Base-by-base conservation (phyloP, 2,113 vertebrate genomes). In the Lipotes vexillifer region DNA sequence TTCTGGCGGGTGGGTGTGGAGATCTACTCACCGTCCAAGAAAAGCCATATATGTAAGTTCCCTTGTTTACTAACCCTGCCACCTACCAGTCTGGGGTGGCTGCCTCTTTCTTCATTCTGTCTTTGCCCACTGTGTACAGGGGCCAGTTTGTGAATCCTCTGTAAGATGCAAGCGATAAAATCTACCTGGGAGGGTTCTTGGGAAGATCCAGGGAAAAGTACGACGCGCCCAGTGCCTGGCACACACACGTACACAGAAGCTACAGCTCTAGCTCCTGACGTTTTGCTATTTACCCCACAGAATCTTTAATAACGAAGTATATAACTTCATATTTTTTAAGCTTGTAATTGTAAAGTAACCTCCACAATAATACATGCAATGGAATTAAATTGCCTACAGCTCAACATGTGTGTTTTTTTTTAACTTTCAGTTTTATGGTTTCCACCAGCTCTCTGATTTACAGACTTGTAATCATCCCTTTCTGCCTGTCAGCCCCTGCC, bases 341-440 rank as follows among this genome's bases (percentile, higher is more conserved):
- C 96, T 93, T 98, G 65, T 97, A 97, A 97, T 98, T 96, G 89
- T 46, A 72, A 97, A 94, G 80, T 63, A 96, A 96, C 57, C 55
- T 87, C 83, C 52, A 59, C 72, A 72, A 92, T 93, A 96, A 97
- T 57, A 81, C 80, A 87, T 72, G 87, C 96, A 91, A 94, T 65
- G 82, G 46, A 96, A 94, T 97, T 66, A 86, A 68, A 94, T 81
- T 90, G 77, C 91, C 87, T 68, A 21, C 74, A 92, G 72, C 74
- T 68, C 84, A 38, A 87, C 63, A 92, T 74, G 85, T 5, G 2
- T 15, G 20, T 31, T 75, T 83, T 96, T 96, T 71, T 93, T 71
- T 52, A 87, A 95, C 69, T 92, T 96, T 46, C 59, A 94, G 95
- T 97, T 97, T 96, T 97, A 92, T 18, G 77, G 86, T 92, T 94